A percentile compares a stretch with the other conserved stretches of the same genome.
Evolutionary conservation across 2,797 vertebrate genomes (phyloP).

Genomic region (Epinephelus coioides): DNA sequence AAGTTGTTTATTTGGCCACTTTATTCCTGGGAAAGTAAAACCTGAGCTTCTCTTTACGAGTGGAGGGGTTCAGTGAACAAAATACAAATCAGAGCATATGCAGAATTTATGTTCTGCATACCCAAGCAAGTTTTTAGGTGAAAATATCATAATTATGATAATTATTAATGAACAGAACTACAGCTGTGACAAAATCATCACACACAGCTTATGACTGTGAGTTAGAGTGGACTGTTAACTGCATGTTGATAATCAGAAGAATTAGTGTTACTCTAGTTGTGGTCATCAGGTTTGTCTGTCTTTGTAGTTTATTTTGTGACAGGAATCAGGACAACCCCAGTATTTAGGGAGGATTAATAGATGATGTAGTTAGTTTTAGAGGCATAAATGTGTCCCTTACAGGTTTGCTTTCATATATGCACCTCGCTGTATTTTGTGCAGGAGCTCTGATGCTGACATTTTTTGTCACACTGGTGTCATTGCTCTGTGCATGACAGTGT

Average conservation of each 20-base stretch:
- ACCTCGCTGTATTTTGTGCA: not conserved
- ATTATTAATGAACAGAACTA: not conserved
- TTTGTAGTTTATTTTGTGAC: too few species aligned
- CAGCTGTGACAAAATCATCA: not conserved
- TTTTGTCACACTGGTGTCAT: too few species aligned
- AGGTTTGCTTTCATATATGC: not conserved
- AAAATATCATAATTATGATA: not conserved
- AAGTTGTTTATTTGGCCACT: not conserved
- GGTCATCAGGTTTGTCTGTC: not conserved
- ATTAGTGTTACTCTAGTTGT: not conserved
- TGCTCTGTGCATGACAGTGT: too few species aligned
- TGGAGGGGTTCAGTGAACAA: not conserved
- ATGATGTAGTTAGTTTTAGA: too few species aligned
- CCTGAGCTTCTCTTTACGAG: not conserved
- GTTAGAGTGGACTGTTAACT: too few species aligned
- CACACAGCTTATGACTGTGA: not conserved
- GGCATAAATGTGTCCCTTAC: too few species aligned
- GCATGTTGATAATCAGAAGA: not conserved
- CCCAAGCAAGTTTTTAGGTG: not conserved
- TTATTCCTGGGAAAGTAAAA: not conserved
- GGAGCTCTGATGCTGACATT: too few species aligned
- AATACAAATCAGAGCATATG: not conserved
- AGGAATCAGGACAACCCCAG: too few species aligned
- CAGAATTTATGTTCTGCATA: slow-evolving; percentile 1
- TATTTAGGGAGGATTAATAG: too few species aligned